These are phyloP conservation scores for Sesamia inferens DNA, from an alignment of 2,888 invertebrate species.

Conservation along the genomic window DNA sequence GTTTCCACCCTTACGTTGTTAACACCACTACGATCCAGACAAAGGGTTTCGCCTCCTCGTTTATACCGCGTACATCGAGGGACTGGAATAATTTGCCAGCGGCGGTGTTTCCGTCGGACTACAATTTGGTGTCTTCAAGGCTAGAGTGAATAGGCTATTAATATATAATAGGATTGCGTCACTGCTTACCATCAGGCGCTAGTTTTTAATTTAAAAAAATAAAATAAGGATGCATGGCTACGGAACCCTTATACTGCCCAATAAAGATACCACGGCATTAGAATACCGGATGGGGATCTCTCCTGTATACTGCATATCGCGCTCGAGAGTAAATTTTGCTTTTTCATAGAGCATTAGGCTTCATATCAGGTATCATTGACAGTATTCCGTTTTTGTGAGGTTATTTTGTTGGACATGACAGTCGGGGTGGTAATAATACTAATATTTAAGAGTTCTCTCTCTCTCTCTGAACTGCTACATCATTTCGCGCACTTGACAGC, in stretches of 20 bases:
- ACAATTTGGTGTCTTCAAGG: no score
- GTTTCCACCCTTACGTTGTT: no score
- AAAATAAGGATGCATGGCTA: not conserved
- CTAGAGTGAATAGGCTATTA: no score
- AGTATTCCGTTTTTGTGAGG: conserved; percentile 6
- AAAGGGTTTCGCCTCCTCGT: no score
- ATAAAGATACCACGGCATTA: conserved; percentile 74
- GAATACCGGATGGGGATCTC: conserved; percentile 57
- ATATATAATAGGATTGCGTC: no score
- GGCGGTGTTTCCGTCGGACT: no score
- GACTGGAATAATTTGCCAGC: no score
- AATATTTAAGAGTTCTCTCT: conserved; percentile 2
- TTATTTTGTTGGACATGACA: conserved; percentile 12
- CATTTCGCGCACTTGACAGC: not conserved
- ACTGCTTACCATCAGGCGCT: no score
- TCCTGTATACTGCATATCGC: conserved; percentile 50
- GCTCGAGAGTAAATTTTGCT: conserved; percentile 51
- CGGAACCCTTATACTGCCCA: conserved; percentile 68
- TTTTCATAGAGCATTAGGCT: conserved; percentile 35
- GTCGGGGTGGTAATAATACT: not conserved
- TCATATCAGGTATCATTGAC: conserved; percentile 29
- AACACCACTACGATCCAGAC: no score
- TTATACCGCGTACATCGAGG: no score
- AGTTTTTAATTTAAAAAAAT: no score
- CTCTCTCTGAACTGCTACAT: not conserved